Evolutionary conservation across 2,797 vertebrate genomes (phyloP).

Genomic region (Myotis vivesi): DNA sequence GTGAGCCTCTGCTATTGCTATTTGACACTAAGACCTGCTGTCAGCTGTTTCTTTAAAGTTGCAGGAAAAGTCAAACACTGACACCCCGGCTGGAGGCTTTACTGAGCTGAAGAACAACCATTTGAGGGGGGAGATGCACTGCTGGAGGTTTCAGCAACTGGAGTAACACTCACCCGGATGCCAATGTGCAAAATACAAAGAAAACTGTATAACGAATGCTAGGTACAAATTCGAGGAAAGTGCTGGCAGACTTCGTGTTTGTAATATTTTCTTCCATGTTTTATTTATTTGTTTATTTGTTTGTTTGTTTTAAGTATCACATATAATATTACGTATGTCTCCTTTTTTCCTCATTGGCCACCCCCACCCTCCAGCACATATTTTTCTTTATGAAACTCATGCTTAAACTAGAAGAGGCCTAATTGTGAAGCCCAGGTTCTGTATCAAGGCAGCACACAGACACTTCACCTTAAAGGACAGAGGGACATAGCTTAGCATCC

Average conservation of each 20-base stretch:
- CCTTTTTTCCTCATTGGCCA: no score
- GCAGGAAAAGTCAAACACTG: not conserved
- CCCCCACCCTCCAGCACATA: not conserved
- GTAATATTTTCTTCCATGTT: not conserved
- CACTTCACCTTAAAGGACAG: not conserved
- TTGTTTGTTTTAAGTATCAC: no score
- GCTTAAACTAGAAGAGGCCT: not conserved
- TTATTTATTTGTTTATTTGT: not conserved
- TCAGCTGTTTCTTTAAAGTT: not conserved
- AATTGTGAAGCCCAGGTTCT: not conserved
- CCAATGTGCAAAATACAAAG: conserved; percentile 8
- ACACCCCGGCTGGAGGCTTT: not conserved
- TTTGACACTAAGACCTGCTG: not conserved
- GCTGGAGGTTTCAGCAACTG: not conserved
- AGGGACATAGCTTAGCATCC: not conserved
- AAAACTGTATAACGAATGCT: not conserved
- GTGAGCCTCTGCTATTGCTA: no score
- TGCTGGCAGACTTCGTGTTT: not conserved
- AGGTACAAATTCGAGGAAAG: not conserved
- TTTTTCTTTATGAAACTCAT: conserved; percentile 34
- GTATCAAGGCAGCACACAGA: not conserved
- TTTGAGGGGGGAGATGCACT: not conserved
- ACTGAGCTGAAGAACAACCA: not conserved
- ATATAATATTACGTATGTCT: no score
- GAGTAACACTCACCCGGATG: not conserved